phyloP scores from a whole-genome alignment of 2,797 vertebrate genomes.

The Salmo trutta region DNA sequence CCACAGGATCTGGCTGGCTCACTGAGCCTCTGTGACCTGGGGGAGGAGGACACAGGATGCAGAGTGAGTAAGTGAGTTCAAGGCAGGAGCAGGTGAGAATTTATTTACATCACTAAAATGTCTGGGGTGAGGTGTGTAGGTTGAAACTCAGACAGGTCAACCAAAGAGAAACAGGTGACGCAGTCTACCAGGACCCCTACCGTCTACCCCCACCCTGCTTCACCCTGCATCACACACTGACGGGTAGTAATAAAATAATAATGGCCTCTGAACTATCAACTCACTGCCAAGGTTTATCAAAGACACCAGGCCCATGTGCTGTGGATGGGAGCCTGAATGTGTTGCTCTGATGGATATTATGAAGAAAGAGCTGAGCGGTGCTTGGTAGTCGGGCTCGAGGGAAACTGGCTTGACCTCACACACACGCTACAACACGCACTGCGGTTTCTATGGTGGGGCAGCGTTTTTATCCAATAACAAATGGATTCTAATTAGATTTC shows the following conservation, averaged over 20 bases:
- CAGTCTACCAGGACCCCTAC: neutral
- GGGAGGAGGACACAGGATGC: neutral
- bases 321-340: neutral
- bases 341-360: neutral
- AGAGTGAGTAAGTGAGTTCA: neutral
- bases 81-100: conserved; percentile 25
- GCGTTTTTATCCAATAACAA: neutral
- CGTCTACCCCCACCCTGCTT: too few relatives aligned
- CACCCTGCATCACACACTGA: neutral
- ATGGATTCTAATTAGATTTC: neutral
- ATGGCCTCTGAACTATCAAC: conserved; percentile 41
- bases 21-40: neutral
- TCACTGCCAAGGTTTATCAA: conserved; percentile 24
- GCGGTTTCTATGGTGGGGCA: too few relatives aligned
- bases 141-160: conserved; percentile 16
- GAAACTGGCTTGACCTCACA: neutral
- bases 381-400: neutral
- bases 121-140: too few relatives aligned
- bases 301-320: neutral
- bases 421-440: neutral
- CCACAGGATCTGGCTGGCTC: conserved; percentile 13
- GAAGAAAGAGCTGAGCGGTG: neutral
- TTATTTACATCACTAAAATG: conserved; percentile 18
- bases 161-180: conserved; percentile 13
- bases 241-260: conserved; percentile 46